phyloP scores from a whole-genome alignment of 2,113 vertebrate species.

The Hirundichthys speculiger region DNA sequence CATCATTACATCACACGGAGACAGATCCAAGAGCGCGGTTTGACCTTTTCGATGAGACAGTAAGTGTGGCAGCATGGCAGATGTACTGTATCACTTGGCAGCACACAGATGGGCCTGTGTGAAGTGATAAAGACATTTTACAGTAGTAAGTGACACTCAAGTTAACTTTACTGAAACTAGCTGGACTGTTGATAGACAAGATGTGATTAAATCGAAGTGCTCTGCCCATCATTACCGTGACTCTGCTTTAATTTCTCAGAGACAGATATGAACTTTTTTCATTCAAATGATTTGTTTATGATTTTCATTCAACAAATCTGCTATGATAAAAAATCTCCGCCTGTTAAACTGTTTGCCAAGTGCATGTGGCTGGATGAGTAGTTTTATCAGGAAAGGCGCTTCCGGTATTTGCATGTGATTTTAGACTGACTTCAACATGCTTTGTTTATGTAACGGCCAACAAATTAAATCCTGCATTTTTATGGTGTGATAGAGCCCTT shows the following conservation, averaged over 20 bases:
- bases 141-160: too few relatives aligned
- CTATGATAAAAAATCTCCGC: constrained; percentile 29
- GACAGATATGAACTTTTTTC: constrained; percentile 39
- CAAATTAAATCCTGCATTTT: not conserved
- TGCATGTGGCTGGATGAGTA: constrained; percentile 35
- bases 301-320: constrained; percentile 23
- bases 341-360: constrained; percentile 36
- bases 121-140: constrained; percentile 15
- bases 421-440: constrained; percentile 10
- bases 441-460: not conserved
- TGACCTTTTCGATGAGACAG: constrained; percentile 42
- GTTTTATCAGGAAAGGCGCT: not conserved
- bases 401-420: constrained; percentile 26
- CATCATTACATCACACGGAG: constrained; percentile 31
- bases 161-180: constrained; percentile 11
- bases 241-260: constrained; percentile 4
- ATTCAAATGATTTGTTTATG: not conserved
- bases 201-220: constrained; percentile 36
- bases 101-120: constrained; percentile 6
- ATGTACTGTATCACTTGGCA: not conserved
- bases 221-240: constrained; percentile 6
- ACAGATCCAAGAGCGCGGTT: constrained; percentile 33
- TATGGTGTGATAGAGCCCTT: not conserved
- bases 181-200: constrained; percentile 17
- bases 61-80: not conserved